Evolutionary conservation across 2,888 invertebrate genomes (phyloP), one percentile per base, ranked within the genome.

Genomic region (Hydroisotoma schaefferi): DNA sequence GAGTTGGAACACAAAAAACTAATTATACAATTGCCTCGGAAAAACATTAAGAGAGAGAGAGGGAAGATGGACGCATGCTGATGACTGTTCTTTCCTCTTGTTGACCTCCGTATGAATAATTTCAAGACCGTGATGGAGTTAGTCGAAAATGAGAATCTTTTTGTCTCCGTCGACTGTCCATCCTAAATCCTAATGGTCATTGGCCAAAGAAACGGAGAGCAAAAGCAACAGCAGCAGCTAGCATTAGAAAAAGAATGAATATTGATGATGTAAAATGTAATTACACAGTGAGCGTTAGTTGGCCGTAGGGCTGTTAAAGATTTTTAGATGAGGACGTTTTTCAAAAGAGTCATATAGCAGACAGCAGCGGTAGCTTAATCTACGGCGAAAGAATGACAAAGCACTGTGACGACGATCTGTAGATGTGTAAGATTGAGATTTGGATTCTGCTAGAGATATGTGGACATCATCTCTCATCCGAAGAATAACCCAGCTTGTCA

Each of bases 221-320:
- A 5, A 18, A 18, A 49, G 26, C 49, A 38, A 23, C 53, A 53
- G 37, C 20, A 37, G 4, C 6, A 10, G 20, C 33, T n/a, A n/a
- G n/a, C 15, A 18, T 4, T 44, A 25, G 47, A 29, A 44, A 28
- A 46, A 40, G 60, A 60, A 64, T 57, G 60, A 64, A 64, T 64
- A 63, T 64, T 64, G 60, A 64, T 61, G 61, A 65, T 65, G 61
- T 58, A 58, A 55, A 65, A 56, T 62, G 65, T 62, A 65, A 65
- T 65, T 62, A 65, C 65, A 57, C 33, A 51, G 43, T 33, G 37
- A 60, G 44, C 55, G 51, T 52, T 49, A 46, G 46, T 23, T 12
- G 3, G 23, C 46, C 46, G 20, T 6, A 22, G 46, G 46, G 38
- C 25, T 3, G 27, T 25, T 28, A 25, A 37, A 57, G 3, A 28